Base-by-base conservation (phyloP, 1,140 invertebrate genomes). In the Drosophila repleta region DNA sequence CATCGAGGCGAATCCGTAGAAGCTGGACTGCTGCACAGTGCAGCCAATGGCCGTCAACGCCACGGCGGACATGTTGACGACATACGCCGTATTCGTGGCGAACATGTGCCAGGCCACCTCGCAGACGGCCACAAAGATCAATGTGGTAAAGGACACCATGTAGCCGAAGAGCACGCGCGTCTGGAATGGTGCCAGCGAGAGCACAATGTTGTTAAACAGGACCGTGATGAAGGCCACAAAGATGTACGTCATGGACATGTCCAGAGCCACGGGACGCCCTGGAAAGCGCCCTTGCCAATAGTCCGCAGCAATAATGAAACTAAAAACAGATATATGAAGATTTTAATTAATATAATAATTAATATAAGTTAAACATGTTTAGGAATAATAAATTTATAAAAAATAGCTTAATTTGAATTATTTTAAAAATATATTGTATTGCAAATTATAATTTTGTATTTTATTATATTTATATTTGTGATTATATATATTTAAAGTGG, bases 1-100 rank as follows among this genome's bases (percentile, higher is more conserved):
- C 95, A 97, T 98, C 64, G 97, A 97, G 2, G 97, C 97, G 88
- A 97, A 98, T 7, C 97, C 97, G 91, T 98, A 98, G 92, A 98
- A 98, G 92, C 97, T 97, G 0, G 97, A 97, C 92, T 98, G 97
- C 91, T 98, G 97, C 48, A 98, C 95, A 93, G 89, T 60, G 87
- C 97, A 98, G 13, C 97, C 97, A 58, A 98, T 94, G 11, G 97
- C 96, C 0, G 97, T 96, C 35, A 97, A 92, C 4, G 96, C 96
- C 4, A 98, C 96, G 4, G 96, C 96, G 0, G 96, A 93, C 80
- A 98, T 93, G 90, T 97, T 98, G 18, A 97, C 95, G 24, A 93
- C 94, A 84, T 98, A 98, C 2, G 95, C 95, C 3, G 93, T 93
- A 11, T 91, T 90, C 4, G 93, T 92, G 1, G 94, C 93, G 89